Base-by-base conservation (phyloP, 2,113 vertebrate species). In the Chamaetylas fuelleborni region DNA sequence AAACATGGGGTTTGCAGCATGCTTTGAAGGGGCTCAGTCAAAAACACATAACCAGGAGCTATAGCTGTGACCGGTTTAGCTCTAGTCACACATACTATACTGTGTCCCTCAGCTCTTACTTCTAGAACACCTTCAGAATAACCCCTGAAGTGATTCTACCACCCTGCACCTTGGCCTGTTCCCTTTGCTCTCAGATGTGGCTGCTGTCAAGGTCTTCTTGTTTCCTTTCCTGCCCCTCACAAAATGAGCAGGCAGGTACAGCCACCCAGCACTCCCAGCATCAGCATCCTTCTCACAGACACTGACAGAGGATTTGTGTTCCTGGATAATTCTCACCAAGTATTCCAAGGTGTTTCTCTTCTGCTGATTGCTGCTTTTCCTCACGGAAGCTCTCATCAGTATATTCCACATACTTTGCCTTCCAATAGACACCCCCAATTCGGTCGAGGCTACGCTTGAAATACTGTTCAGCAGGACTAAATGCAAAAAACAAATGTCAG, bases 351-450 rank as follows among this genome's bases (percentile, higher is more conserved):
- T 98, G 97, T 9, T 95, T 87, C 54, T 97, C 97, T 54, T 98
- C 98, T 43, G 97, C 93, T 1, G 81, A 77, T 22, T 29, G 96
- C 54, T 81, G 67, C 60, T 97, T 90, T 80, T 97, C 98, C 87
- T 96, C 91, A 33, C 95, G 97, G 93, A 98, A 98, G 62, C 93
- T 98, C 42, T 88, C 97, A 82, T 98, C 98, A 51, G 97, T 96
- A 12, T 98, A 98, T 38, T 97, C 98, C 95, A 97, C 95, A 9
- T 97, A 98, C 33, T 89, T 97, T 23, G 97, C 98, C 93, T 98
- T 98, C 98, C 97, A 98, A 2, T 98, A 98, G 76, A 95, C 97
- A 51, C 98, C 98, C 14, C 98, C 98, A 62, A 98, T 97, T 66
- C 94, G 81, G 47, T 79, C 78, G 42, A 34, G 67, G 58, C 83